Base-by-base conservation (phyloP, 2,888 invertebrate genomes). In the Elegia similella region DNA sequence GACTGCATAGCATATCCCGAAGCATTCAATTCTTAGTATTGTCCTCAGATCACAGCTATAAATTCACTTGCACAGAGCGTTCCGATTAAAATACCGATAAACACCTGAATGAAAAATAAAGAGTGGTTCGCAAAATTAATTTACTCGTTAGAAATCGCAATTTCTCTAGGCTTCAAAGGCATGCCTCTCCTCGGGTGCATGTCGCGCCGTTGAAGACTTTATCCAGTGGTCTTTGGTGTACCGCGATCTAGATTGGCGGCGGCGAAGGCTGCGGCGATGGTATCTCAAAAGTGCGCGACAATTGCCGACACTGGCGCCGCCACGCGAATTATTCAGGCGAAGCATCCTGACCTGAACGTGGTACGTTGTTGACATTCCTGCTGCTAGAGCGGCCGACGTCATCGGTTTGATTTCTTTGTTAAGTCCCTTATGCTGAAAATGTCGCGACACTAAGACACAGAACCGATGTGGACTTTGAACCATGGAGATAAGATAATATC, bases 171-270 rank as follows among this genome's bases (percentile, higher is more conserved):
- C 67, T 75, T 87, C 88, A 88, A 86, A 89, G 86, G 82, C 82
- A 85, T 84, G 78, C 82, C 82, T 81, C 69, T 71, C 23, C 23
- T 56, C 58, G 63, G 69, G 75, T 71, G 81, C 78, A 72, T 78
- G 79, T 75, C 78, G 72, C 78, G 82, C 79, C 81, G 71, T 75
- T 82, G 86, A 88, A 73, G 86, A 86, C 89, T 89, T 88, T 89
- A 89, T 89, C 88, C 89, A 73, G 80, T 81, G 81, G 87, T 85
- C 86, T 86, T 84, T 86, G 86, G 81, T 75, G 80, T 75, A 73
- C 84, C 87, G 87, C 85, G 86, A 89, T 89, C 89, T 88, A 88
- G 88, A 91, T 90, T 69, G 64, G 72, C 86, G 84, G 80, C 82
- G 83, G 78, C 80, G 23, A 84, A 68, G 75, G 75, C 66, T 72